Evolutionary conservation across 2,888 invertebrate genomes (phyloP), one percentile per base, ranked within the genome.

Genomic region (Apamea anceps): DNA sequence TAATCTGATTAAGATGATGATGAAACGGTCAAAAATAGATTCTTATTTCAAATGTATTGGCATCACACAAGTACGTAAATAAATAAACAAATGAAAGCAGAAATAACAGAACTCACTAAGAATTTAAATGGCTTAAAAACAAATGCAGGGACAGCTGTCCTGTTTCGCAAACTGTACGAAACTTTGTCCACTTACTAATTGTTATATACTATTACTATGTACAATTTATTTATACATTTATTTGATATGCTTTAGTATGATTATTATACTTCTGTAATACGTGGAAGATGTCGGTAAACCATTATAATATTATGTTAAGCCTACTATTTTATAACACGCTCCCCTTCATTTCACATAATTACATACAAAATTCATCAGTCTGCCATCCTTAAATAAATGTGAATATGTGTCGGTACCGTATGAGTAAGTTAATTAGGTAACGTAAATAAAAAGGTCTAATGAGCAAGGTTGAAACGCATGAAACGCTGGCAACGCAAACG

Each of bases 221-320:
- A 93, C 85, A 87, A 66, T 78, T 79, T 78, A 81, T 88, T 87
- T 87, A 87, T 89, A 91, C 89, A 91, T 88, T 86, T 87, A 86
- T 89, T 89, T 95, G 96, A 96, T 96, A 96, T 96, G 96, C 95
- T 93, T 95, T 92, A 90, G 90, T 93, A 93, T 92, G 90, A 92
- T 93, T 93, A 92, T 90, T 89, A 91, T 82, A 86, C 67, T 84
- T 75, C 71, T 80, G 79, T 77, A 72, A 82, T 80, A 89, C 88
- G 77, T 77, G 82, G 83, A 86, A 85, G 75, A 85, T 84, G 74
- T 81, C 57, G 57, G 62, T 77, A 86, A 82, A 87, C 21, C 60
- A 77, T 83, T 87, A 72, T 66, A 72, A 57, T 60, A 25, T 84
- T 66, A 71, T 67, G 21, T 81, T 86, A 87, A 81, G 84, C 81